These are phyloP conservation scores for Pherbina coryleti DNA, from an alignment of 2,888 invertebrate species.

Conservation along the genomic window DNA sequence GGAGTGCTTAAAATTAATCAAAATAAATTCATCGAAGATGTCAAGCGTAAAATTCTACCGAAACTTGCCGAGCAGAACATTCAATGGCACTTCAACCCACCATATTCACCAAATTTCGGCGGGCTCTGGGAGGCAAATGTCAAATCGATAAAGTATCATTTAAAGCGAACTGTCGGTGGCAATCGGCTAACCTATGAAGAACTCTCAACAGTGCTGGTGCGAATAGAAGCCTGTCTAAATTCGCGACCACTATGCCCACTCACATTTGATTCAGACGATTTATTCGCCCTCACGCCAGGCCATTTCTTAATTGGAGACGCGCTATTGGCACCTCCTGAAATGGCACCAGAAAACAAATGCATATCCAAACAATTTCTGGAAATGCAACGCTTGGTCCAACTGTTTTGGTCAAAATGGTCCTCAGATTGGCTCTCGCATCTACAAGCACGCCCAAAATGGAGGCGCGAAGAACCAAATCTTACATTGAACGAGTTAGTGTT, in stretches of 20 bases:
- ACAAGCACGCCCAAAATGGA: slow-evolving; percentile 29
- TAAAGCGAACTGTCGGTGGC: too few relatives aligned
- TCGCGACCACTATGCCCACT: too few relatives aligned
- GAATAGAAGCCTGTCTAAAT: slow-evolving; percentile 32
- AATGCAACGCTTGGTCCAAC: slow-evolving; percentile 20
- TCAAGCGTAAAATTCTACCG: not conserved
- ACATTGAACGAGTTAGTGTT: too few relatives aligned
- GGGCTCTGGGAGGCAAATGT: too few relatives aligned
- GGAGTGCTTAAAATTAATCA: too few relatives aligned
- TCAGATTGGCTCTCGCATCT: slow-evolving; percentile 29
- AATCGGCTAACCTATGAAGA: too few relatives aligned
- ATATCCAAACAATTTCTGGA: slow-evolving; percentile 24
- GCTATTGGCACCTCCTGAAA: too few relatives aligned
- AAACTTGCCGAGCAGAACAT: not conserved
- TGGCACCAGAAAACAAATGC: slow-evolving; percentile 31
- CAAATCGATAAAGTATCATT: too few relatives aligned
- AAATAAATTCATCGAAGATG: not conserved
- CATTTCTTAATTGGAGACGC: slow-evolving; percentile 43
- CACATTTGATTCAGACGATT: slow-evolving; percentile 34
- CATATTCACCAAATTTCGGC: slow-evolving; percentile 19
- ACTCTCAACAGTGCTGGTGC: slow-evolving; percentile 31
- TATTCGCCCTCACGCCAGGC: slow-evolving; percentile 34
- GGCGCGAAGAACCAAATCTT: slow-evolving; percentile 31
- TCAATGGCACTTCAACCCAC: slow-evolving; percentile 18
- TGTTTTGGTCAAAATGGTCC: slow-evolving; percentile 44